Conservation (phyloP, 1,140 invertebrate species). For the Drosophila hydei region DNA sequence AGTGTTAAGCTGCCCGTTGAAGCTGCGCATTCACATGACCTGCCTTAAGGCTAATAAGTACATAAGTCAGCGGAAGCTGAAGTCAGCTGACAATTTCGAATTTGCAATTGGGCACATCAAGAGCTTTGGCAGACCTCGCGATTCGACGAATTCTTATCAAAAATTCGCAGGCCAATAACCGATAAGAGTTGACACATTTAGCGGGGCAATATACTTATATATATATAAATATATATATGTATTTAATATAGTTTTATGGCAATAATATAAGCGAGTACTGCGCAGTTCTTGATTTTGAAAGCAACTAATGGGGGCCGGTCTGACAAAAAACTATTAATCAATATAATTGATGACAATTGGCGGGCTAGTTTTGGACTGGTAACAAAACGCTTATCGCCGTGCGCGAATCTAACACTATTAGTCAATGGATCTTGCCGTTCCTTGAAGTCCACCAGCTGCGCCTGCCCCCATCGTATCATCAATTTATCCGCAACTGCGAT, state of each 20-base stretch:
- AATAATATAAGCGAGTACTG: constrained; percentile 22
- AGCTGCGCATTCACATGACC: constrained; percentile 24
- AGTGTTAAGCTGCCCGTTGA: too few relatives aligned
- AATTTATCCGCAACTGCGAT: constrained; percentile 64
- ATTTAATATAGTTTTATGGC: constrained; percentile 31
- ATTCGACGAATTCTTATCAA: constrained; percentile 36
- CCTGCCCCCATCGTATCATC: constrained; percentile 69
- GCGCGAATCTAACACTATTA: constrained; percentile 76
- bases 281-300: neutral
- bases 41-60: constrained; percentile 27
- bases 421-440: constrained; percentile 59
- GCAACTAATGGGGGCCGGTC: constrained; percentile 14
- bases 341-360: constrained; percentile 78
- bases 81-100: constrained; percentile 52
- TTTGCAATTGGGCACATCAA: constrained; percentile 13
- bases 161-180: constrained; percentile 52
- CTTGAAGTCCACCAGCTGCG: constrained; percentile 22
- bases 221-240: neutral
- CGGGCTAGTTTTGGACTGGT: constrained; percentile 42
- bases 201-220: constrained; percentile 19
- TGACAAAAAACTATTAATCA: constrained; percentile 63
- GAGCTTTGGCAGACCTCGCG: constrained; percentile 5
- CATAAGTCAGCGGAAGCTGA: constrained; percentile 42
- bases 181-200: constrained; percentile 60
- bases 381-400: constrained; percentile 74